These are phyloP conservation scores for Heliocidaris tuberculata DNA, from an alignment of 35 echinoderm and acorn worm species.

Conservation along the genomic window DNA sequence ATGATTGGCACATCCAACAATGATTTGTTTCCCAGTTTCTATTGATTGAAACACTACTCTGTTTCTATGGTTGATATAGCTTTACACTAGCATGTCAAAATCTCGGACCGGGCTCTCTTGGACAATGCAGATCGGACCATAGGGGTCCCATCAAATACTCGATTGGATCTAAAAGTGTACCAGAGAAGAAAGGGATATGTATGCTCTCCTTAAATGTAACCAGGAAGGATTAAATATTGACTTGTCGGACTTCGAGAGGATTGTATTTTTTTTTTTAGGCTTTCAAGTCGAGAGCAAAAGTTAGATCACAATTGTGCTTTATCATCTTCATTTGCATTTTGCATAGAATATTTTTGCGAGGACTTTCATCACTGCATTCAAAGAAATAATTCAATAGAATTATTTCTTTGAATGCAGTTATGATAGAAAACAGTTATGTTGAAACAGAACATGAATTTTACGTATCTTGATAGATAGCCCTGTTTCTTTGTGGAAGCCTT, in stretches of 20 bases:
- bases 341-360: neutral
- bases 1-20: neutral
- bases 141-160: slow-evolving; percentile 1
- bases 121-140: neutral
- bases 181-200: neutral
- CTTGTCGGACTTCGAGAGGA: neutral
- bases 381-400: too few species aligned
- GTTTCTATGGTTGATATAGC: slow-evolving; percentile 10
- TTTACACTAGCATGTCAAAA: neutral
- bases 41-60: neutral
- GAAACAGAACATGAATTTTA: too few species aligned
- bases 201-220: slow-evolving; percentile 3
- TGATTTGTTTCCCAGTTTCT: neutral
- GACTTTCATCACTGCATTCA: too few species aligned
- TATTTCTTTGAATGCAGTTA: too few species aligned
- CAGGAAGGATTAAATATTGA: neutral
- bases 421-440: too few species aligned
- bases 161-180: neutral
- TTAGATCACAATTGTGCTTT: neutral
- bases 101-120: neutral
- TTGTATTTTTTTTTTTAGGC: neutral
- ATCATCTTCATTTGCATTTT: neutral
- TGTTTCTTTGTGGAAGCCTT: too few species aligned
- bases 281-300: neutral
- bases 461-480: too few species aligned